Evolutionary conservation across 2,888 invertebrate genomes (phyloP), one percentile per base, ranked within the genome.

Genomic region (Ptilodon capucinus): DNA sequence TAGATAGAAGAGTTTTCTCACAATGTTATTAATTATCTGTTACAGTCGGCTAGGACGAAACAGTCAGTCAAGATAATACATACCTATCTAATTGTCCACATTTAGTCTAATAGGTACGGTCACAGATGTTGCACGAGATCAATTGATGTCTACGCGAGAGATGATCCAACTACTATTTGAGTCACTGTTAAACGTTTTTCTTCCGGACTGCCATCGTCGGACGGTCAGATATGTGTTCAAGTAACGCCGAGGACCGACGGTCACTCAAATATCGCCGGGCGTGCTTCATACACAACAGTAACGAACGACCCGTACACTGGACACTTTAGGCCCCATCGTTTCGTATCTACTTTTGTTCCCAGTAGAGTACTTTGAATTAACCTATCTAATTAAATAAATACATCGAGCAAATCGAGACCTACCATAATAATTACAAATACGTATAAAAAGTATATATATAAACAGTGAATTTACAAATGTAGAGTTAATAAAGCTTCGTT

Each of bases 401-500:
- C 81, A 84, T 80, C 81, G 78, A 86, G 74, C 79, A 75, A 76
- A 83, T 81, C 76, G 73, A 79, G 67, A 74, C 74, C 68, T 81
- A 81, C 64, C 73, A 64, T 81, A 81, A 69, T 83, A 80, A 79
- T 84, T 89, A 90, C 88, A 89, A 90, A 89, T 86, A 86, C 77
- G 88, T 91, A 89, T 90, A 90, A 89, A 91, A 89, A 91, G 86
- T n/a, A 83, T 85, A 86, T 83, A 85, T 75, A 75, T 76, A 86
- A 88, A 86, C 82, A 87, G 84, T 89, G 86, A 86, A 87, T 91
- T 87, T 89, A 89, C 86, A 90, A 84, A 84, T 86, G 81, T 88
- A 89, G 88, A 89, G 88, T 91, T 91, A 91, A 89, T 91, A 91
- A 91, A 91, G 90, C 90, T 91, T 88, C 83, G 78, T 87, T 87